Conservation (phyloP, 1,140 invertebrate species). For the Reticulitermes speratus region DNA sequence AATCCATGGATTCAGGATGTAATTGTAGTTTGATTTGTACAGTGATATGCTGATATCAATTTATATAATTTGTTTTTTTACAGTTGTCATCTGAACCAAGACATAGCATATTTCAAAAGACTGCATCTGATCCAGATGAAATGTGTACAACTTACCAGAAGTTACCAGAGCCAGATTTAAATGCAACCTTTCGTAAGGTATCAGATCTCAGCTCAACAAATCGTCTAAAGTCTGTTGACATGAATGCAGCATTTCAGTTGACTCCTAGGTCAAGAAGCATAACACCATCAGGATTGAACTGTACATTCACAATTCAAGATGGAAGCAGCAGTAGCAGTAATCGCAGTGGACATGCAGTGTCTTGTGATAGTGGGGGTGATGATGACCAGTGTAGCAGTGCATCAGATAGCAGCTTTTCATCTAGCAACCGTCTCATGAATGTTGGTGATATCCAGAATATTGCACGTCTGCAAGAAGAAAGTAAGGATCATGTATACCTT, state of each 20-base stretch:
- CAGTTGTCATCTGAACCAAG: not conserved
- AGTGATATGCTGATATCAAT: too few relatives aligned
- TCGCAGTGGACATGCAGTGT: not conserved
- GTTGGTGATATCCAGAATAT: slow-evolving; percentile 34
- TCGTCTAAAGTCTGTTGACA: not conserved
- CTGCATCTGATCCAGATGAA: slow-evolving; percentile 7
- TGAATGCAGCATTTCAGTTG: slow-evolving; percentile 17
- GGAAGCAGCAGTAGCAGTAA: slow-evolving; percentile 18
- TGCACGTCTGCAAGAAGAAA: slow-evolving; percentile 34
- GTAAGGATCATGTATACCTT: not conserved
- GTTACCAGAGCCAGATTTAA: not conserved
- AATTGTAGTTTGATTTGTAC: too few relatives aligned
- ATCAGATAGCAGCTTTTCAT: slow-evolving; percentile 34
- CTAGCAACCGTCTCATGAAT: slow-evolving; percentile 32
- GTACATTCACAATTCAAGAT: slow-evolving; percentile 26
- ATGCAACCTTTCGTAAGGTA: slow-evolving; percentile 4
- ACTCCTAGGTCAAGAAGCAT: not conserved
- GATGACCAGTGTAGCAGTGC: slow-evolving; percentile 34
- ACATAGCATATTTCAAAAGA: not conserved
- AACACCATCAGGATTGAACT: slow-evolving; percentile 26
- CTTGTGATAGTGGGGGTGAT: slow-evolving; percentile 30
- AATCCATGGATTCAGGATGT: too few relatives aligned
- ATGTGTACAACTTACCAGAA: not conserved
- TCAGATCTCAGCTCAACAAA: not conserved
- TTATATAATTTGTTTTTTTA: not conserved